phyloP scores from a whole-genome alignment of 2,888 invertebrate genomes.

The Acronicta leporina region DNA sequence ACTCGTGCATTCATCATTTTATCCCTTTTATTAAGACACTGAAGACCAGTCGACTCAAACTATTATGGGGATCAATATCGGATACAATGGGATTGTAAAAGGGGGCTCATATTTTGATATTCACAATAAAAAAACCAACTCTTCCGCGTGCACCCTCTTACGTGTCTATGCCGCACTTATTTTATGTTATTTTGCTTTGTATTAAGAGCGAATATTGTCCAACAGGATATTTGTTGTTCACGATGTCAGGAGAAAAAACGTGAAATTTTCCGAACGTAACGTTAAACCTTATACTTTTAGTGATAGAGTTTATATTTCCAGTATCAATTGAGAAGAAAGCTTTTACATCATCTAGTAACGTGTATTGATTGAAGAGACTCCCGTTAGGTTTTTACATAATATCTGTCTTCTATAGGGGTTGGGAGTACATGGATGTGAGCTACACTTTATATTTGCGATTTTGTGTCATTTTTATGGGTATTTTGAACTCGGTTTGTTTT shows the following conservation, averaged over 20 bases:
- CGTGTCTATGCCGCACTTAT: slow-evolving; percentile 48
- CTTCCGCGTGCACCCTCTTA: slow-evolving; percentile 77
- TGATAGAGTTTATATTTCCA: slow-evolving; percentile 66
- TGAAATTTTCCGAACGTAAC: slow-evolving; percentile 50
- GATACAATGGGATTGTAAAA: slow-evolving; percentile 88
- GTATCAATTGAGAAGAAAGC: slow-evolving; percentile 71
- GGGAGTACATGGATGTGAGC: slow-evolving; percentile 72
- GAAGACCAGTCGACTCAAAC: slow-evolving; percentile 83
- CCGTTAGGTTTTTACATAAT: slow-evolving; percentile 89
- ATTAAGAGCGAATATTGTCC: slow-evolving; percentile 74
- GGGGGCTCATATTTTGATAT: slow-evolving; percentile 89
- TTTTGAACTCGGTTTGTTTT: slow-evolving; percentile 57
- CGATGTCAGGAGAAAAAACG: slow-evolving; percentile 77
- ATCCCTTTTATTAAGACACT: slow-evolving; percentile 83
- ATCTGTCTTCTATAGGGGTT: slow-evolving; percentile 83
- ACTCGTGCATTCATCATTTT: slow-evolving; percentile 72
- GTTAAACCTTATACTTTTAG: slow-evolving; percentile 58
- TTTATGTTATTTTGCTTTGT: slow-evolving; percentile 66
- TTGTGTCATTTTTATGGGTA: slow-evolving; percentile 62
- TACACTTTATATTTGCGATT: slow-evolving; percentile 65
- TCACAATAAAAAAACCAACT: slow-evolving; percentile 88
- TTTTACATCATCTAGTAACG: slow-evolving; percentile 86
- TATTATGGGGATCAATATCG: slow-evolving; percentile 88
- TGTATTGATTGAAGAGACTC: slow-evolving; percentile 88
- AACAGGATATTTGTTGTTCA: slow-evolving; percentile 78